Base-by-base conservation (phyloP, 2,888 invertebrate genomes). In the Xanthostigma xanthostigma region DNA sequence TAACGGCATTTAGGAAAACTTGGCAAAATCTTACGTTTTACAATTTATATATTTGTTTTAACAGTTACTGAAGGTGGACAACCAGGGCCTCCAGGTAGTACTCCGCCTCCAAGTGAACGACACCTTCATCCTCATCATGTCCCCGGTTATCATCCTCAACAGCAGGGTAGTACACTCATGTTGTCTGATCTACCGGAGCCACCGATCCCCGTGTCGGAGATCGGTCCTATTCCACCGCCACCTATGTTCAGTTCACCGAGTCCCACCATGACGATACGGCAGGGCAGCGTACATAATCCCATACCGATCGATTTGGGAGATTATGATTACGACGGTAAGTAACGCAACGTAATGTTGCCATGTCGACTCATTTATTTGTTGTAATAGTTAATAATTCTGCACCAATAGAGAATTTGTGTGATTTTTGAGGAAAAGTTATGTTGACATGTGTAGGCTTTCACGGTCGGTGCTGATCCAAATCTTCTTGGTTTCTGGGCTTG, bases 221-320 rank as follows among this genome's bases (percentile, higher is more conserved):
- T 93, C 68, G 92, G 92, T 54, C 92, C 91, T 56, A 89, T 89
- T 67, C 88, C 89, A 62, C 92, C 92, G 60, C 92, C 92, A 61
- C 92, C 92, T 57, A 93, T 93, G 92, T 92, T 93, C 76, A 89
- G 89, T 69, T 89, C 90, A 60, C 86, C 86, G 56, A 86, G 84
- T 68, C 86, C 84, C 55, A 75, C 74, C 54, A 70, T 83, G 58
- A 69, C 77, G 53, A 68, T 72, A 55, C 72, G 75, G 59, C 74
- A 69, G 58, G 44, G 44, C 36, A 45, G 17, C 36, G 49, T 46
- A 11, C 41, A 45, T 45, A 45, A 37, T 17, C 59, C 60, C 42
- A 54, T 65, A 47, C 66, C 64, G 45, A 53, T 59, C 39, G 62
- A 63, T 51, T 60, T 68, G n/a, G 63, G 66, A 8, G 76, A 79